These are phyloP conservation scores for Ramphastos sulfuratus DNA, from an alignment of 2,113 vertebrate genomes.

Conservation along the genomic window DNA sequence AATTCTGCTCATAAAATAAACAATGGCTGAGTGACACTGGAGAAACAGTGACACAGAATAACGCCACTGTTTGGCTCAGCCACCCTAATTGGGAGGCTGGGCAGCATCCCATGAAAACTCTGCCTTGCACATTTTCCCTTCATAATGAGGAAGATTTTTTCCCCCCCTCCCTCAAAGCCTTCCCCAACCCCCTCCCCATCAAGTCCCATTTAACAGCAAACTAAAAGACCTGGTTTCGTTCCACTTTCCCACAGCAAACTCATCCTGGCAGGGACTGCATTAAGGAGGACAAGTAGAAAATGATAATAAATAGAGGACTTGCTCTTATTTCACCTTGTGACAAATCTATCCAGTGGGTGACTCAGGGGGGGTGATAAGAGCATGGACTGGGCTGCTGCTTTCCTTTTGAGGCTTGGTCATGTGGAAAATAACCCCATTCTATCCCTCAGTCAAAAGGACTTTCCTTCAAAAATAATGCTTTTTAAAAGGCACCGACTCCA, in stretches of 20 bases:
- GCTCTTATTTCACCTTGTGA: slow-evolving; percentile 55
- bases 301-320: slow-evolving; percentile 58
- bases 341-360: slow-evolving; percentile 40
- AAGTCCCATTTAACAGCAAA: slow-evolving; percentile 21
- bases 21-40: slow-evolving; percentile 26
- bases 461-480: slow-evolving; percentile 45
- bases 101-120: slow-evolving; percentile 27
- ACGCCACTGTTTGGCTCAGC: slow-evolving; percentile 24
- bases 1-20: slow-evolving; percentile 47
- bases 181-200: not conserved
- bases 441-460: slow-evolving; percentile 31
- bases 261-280: slow-evolving; percentile 55
- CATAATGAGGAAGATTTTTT: slow-evolving; percentile 37
- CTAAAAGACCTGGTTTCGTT: slow-evolving; percentile 59
- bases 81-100: slow-evolving; percentile 64
- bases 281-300: slow-evolving; percentile 50
- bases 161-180: not conserved
- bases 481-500: slow-evolving; percentile 27
- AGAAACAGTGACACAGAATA: slow-evolving; percentile 43
- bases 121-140: not conserved
- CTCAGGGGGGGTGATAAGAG: slow-evolving; percentile 9
- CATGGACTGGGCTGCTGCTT: not conserved
- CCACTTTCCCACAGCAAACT: slow-evolving; percentile 65
- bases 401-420: slow-evolving; percentile 44
- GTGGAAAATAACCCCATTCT: slow-evolving; percentile 57